Conservation (phyloP, 2,888 invertebrate species). For the Sphaeridia pumilis region DNA sequence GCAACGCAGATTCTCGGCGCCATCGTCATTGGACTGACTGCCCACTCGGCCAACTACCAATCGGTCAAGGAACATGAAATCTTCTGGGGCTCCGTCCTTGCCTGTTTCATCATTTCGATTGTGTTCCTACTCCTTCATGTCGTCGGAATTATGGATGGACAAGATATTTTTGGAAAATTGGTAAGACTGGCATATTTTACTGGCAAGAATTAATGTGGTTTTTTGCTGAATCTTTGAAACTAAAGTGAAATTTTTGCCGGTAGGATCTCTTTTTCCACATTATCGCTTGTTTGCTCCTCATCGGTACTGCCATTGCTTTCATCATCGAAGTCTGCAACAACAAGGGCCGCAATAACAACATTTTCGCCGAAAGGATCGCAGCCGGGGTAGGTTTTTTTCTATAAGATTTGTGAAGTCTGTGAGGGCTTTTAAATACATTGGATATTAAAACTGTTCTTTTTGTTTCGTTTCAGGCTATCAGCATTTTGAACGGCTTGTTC, state of each 20-base stretch:
- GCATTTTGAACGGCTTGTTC: constrained; percentile 26
- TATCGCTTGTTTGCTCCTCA: constrained; percentile 23
- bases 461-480: constrained; percentile 22
- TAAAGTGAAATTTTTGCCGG: not conserved
- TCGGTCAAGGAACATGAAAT: constrained; percentile 25
- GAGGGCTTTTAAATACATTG: too few species aligned
- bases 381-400: constrained; percentile 28
- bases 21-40: constrained; percentile 3
- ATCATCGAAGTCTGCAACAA: constrained; percentile 27
- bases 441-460: too few species aligned
- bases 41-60: constrained; percentile 12
- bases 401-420: too few species aligned
- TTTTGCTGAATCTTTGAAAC: too few species aligned
- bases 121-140: constrained; percentile 24
- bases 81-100: constrained; percentile 24
- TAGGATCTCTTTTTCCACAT: constrained; percentile 31
- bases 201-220: too few species aligned
- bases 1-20: constrained; percentile 11
- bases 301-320: constrained; percentile 26
- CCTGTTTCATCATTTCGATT: constrained; percentile 26
- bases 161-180: constrained; percentile 24
- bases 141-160: constrained; percentile 27
- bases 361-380: constrained; percentile 24
- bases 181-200: constrained; percentile 21
- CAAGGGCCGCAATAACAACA: constrained; percentile 11